Base-by-base conservation (phyloP, 2,797 vertebrate species). In the Amblyopsis hoosieri region DNA sequence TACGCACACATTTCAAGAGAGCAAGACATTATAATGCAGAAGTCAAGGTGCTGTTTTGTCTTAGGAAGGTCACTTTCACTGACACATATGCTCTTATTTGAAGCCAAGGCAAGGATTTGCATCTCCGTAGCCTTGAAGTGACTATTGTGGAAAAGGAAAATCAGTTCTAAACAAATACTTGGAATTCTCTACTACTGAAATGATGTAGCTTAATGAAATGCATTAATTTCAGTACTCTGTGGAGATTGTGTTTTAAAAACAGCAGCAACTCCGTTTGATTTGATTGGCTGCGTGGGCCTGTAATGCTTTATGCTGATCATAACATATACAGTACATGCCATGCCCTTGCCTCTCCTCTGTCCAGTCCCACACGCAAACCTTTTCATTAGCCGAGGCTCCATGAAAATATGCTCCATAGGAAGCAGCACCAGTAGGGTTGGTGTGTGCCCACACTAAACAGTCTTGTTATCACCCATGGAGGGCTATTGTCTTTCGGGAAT, bases 321-420 rank as follows among this genome's bases (percentile, higher is more conserved):
- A 23, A 23, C 23, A 23, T 23, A 23, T 3, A 23, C 23, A 23
- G 8, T 70, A 60, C 53, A 4, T 4, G 56, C 37, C 0, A 7
- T 60, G 53, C 54, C 9, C 57, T 12, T 48, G 13, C 54, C 57
- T n/a, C 60, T 14, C 15, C 59, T 31, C 3, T 14, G 42, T 53
- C 47, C 67, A 82, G 73, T 80, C 80, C 84, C 81, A 81, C 69
- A 54, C n/a, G 29, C n/a, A 47, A 42, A 58, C 47, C 49, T 64
- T 50, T 56, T 78, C 56, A 78, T 81, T 75, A 48, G 67, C 52
- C 7, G 60, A 67, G 64, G 66, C 13, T 4, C 23, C 62, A 85
- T 85, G 85, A 79, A 85, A 82, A 85, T 3, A 54, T 83, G 78
- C 54, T 45, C 0, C 37, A 64, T 66, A 82, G 84, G 84, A 85